A percentile compares a stretch with the other conserved stretches of the same genome.
Conservation (phyloP, 1,140 invertebrate genomes). For the Plodia interpunctella region DNA sequence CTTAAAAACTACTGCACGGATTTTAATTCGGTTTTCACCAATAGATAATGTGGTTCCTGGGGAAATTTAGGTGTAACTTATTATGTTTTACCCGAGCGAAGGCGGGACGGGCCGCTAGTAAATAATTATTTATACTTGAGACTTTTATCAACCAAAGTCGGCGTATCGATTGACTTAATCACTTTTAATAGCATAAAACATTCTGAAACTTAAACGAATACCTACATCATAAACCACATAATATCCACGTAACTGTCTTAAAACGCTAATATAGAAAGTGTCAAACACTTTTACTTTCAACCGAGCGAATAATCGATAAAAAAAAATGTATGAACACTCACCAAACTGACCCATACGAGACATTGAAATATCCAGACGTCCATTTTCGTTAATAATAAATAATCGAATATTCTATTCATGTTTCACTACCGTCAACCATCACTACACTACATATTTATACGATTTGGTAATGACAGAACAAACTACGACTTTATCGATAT, state of each 20-base stretch:
- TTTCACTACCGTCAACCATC: background rate
- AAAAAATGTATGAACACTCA: slow-evolving; percentile 9
- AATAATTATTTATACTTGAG: too few relatives aligned
- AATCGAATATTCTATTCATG: background rate
- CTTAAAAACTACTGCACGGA: too few relatives aligned
- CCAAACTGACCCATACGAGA: slow-evolving; percentile 11
- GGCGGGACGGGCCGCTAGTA: too few relatives aligned
- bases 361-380: slow-evolving; percentile 8
- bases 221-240: background rate
- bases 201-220: background rate
- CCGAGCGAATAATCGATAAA: slow-evolving; percentile 4
- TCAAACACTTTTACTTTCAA: slow-evolving; percentile 10
- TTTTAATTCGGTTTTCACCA: too few relatives aligned
- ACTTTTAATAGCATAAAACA: background rate
- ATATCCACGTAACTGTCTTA: background rate
- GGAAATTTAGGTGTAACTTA: too few relatives aligned
- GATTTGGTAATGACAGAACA: slow-evolving; percentile 4
- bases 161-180: too few relatives aligned
- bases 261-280: slow-evolving; percentile 5
- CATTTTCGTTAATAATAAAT: slow-evolving; percentile 1
- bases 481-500: background rate
- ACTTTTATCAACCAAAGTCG: background rate
- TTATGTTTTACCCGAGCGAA: too few relatives aligned
- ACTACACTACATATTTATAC: slow-evolving; percentile 10
- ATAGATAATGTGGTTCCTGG: too few relatives aligned